Evolutionary conservation across 2,888 invertebrate genomes (phyloP), one percentile per base, ranked within the genome.

Genomic region (Drosophila diplacantha): DNA sequence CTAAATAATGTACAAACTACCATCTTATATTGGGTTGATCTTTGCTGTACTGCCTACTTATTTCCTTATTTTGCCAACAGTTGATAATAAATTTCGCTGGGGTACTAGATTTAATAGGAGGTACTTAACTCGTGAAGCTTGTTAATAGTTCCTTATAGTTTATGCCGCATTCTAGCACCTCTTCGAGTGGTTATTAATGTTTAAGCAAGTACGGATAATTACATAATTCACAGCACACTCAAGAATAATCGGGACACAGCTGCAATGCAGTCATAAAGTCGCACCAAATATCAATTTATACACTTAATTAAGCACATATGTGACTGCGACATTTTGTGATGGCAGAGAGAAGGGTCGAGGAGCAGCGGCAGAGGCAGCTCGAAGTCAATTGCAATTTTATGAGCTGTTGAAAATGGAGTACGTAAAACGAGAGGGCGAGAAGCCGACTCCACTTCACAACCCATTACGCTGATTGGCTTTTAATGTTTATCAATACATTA

Each of bases 381-480:
- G 72, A 74, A 80, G 79, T 74, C 79, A 77, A 80, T 80, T 80
- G 76, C 79, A 74, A 81, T 80, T 80, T 81, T 78, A 80, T 81
- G 79, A 80, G 79, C 81, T 78, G 80, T 77, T 79, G 76, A 73
- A 80, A 81, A 72, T 81, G 73, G 76, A 80, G 76, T 78, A 72
- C 69, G 71, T 50, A 18, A n/a, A n/a, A n/a, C 14, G 39, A 18
- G 54, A 43, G 47, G 57, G 57, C 18, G 62, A 47, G 39, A 22
- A 52, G 32, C 18, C 54, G 47, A 63, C 69, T 79, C 69, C 62
- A 73, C 73, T 74, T 78, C 78, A 82, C 78, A 78, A 78, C 60
- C 83, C 78, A 79, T 79, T 79, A 83, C 78, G 78, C 71, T 79
- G 78, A 79, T 79, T 79, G 78, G 78, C 83, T 79, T 79, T 79